These are phyloP conservation scores for Lota lota DNA, from an alignment of 2,113 vertebrate species.

Conservation along the genomic window DNA sequence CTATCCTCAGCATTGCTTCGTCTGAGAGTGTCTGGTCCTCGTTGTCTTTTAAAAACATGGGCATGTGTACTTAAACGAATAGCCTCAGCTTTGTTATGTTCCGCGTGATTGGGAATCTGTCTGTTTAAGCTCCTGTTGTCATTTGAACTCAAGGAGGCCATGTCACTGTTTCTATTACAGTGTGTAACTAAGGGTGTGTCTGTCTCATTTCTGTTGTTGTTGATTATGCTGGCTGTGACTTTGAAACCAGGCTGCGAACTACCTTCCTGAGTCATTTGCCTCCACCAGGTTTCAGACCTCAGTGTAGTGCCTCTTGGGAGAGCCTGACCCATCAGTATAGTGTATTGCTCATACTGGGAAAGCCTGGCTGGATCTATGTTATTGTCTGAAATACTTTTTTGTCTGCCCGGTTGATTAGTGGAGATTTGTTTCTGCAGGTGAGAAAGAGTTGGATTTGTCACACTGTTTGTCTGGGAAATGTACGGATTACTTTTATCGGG, in stretches of 20 bases:
- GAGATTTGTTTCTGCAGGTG: conserved; percentile 20
- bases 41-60: conserved; percentile 23
- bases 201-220: conserved; percentile 18
- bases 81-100: conserved; percentile 29
- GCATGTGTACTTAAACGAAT: conserved; percentile 36
- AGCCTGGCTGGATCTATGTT: conserved; percentile 28
- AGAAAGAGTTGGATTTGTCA: conserved; percentile 13
- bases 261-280: conserved; percentile 44
- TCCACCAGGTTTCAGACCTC: conserved; percentile 51
- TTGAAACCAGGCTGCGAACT: conserved; percentile 8
- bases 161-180: conserved; percentile 18
- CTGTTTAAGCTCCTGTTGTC: conserved; percentile 28
- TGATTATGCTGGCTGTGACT: conserved; percentile 7
- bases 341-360: conserved; percentile 21
- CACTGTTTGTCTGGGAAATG: conserved; percentile 20
- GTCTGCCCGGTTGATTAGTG: conserved; percentile 20
- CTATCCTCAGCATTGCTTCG: conserved; percentile 27
- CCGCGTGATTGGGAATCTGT: conserved; percentile 26
- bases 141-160: conserved; percentile 7
- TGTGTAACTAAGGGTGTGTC: conserved; percentile 24
- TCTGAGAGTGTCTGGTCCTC: conserved; percentile 14
- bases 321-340: conserved; percentile 18
- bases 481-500: conserved; percentile 18
- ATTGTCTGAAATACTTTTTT: conserved; percentile 25
- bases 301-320: conserved; percentile 44